phyloP scores from a whole-genome alignment of 2,797 vertebrate genomes.

The Lacerta agilis region DNA sequence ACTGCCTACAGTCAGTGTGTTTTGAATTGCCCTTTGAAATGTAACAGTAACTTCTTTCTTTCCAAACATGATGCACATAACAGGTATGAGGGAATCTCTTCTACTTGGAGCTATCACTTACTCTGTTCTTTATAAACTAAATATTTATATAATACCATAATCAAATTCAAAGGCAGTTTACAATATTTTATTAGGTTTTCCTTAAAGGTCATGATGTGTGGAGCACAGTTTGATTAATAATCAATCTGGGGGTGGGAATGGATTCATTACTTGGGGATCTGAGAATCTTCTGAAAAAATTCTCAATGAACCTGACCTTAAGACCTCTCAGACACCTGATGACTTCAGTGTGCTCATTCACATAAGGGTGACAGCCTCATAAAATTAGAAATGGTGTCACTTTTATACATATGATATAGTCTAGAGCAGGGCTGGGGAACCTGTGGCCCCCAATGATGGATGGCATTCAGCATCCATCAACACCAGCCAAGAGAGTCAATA shows the following conservation, averaged over 20 bases:
- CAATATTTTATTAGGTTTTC: too few relatives aligned
- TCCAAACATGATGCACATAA: background rate
- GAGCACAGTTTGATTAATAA: background rate
- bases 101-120: slow-evolving; percentile 11
- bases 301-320: background rate
- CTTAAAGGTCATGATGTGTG: background rate
- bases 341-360: background rate
- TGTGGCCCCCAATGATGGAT: background rate
- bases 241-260: background rate
- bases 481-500: too few relatives aligned
- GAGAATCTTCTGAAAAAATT: background rate
- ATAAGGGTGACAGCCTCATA: too few relatives aligned
- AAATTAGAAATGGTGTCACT: background rate
- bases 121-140: too few relatives aligned
- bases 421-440: too few relatives aligned
- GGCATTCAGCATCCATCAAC: too few relatives aligned
- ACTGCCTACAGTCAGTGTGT: background rate
- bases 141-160: too few relatives aligned
- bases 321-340: background rate
- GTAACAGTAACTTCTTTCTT: background rate
- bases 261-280: background rate
- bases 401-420: background rate
- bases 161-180: too few relatives aligned
- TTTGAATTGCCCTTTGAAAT: slow-evolving; percentile 4
- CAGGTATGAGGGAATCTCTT: background rate